Evolutionary conservation across 1,140 invertebrate species (phyloP), one percentile per base, ranked within the genome.

Genomic region (Varroa destructor): DNA sequence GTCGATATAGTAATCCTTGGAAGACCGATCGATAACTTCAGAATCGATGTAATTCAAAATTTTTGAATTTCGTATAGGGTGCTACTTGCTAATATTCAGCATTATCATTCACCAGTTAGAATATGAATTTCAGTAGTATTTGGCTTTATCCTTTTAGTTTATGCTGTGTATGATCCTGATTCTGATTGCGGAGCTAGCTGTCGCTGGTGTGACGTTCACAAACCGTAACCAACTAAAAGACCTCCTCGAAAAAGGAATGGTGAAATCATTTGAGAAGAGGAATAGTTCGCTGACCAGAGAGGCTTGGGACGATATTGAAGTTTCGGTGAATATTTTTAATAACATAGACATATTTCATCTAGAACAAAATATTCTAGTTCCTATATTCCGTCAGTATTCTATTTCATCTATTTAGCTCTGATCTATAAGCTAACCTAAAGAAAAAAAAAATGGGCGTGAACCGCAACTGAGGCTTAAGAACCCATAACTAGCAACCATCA

Each of bases 251-350:
- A 2, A 67, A 4, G 36, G 40, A 1, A 46, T 46, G 12, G 1
- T 25, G 12, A 37, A 67, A 2, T 67, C 61, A 2, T 40, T 67
- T 40, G 12, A 67, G 40, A 12, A 40, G 2, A 67, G 61, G 12
- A 46, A 67, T 40, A 12, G 12, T 12, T 36, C 40, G 40, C 14
- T 67, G 14, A 40, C 46, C 10, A 67, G 40, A 37, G 40, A 67
- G 61, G 40, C 14, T 4, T 67, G 61, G 61, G 61, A 67, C 8
- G 61, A 67, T 40, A 1, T 67, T 8, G 40, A 67, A 67, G 12
- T 67, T 40, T 43, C 61, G 61, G 61, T 67, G 8, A 46, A 12
- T 40, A 37, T 40, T 8, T 51, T 51, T 51, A 5, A 51, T 8
- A 25, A 25, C 25, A 25, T 25, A 12, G 55, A 10, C 55, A 56